phyloP scores from a whole-genome alignment of 2,113 vertebrate genomes.

The Oreochromis spilurus region DNA sequence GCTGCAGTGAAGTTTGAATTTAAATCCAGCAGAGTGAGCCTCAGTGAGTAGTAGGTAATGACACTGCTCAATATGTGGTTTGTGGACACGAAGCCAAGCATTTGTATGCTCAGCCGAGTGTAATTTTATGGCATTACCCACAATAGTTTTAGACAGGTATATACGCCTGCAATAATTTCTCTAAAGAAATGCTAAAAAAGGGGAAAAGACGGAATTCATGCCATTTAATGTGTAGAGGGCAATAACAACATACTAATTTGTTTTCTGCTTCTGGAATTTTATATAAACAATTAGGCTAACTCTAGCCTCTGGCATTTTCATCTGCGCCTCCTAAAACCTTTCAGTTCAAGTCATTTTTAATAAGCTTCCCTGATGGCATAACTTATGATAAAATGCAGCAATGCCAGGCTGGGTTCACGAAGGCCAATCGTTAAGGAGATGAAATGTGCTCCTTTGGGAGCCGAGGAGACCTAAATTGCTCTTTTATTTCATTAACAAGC shows the following conservation, averaged over 20 bases:
- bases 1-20: slow-evolving; percentile 7
- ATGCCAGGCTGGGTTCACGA: slow-evolving; percentile 32
- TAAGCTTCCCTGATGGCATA: slow-evolving; percentile 51
- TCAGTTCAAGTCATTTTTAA: slow-evolving; percentile 52
- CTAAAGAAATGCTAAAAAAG: background rate
- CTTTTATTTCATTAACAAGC: slow-evolving; percentile 70
- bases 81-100: background rate
- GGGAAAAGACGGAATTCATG: background rate
- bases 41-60: background rate
- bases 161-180: background rate
- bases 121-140: background rate
- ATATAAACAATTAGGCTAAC: slow-evolving; percentile 41
- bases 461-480: slow-evolving; percentile 54
- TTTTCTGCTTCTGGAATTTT: background rate
- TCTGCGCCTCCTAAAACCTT: slow-evolving; percentile 15
- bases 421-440: slow-evolving; percentile 63
- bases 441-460: slow-evolving; percentile 56
- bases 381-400: slow-evolving; percentile 61
- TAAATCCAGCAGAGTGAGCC: background rate
- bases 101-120: background rate
- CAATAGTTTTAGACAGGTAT: background rate
- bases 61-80: background rate
- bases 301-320: slow-evolving; percentile 29
- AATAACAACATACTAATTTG: slow-evolving; percentile 38
- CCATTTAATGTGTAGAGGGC: background rate